These are phyloP conservation scores for Galerucella calmariensis DNA, from an alignment of 2,888 invertebrate species.

Conservation along the genomic window DNA sequence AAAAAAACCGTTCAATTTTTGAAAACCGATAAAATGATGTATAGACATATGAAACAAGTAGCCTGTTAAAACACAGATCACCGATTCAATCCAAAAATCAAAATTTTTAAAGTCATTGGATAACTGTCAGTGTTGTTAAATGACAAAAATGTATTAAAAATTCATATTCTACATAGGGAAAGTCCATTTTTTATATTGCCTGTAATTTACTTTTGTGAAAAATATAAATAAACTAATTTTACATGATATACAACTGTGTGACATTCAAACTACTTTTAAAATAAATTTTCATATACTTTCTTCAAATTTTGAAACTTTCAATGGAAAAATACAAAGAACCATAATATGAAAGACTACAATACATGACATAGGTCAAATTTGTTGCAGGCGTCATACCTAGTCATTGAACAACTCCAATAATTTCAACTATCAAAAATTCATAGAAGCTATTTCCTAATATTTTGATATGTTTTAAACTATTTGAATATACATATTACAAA, in stretches of 20 bases:
- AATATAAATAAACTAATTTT: neutral
- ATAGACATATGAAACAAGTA: conserved; percentile 3
- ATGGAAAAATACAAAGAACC: too few species aligned
- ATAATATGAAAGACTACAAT: neutral
- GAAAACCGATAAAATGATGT: neutral
- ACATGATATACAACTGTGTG: neutral
- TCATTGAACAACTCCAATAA: neutral
- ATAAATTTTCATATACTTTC: neutral
- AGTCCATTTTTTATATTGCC: too few species aligned
- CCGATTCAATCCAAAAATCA: neutral
- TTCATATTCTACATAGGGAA: neutral
- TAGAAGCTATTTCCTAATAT: neutral
- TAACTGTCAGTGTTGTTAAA: neutral
- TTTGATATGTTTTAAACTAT: neutral
- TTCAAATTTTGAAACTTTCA: neutral
- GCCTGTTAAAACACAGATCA: conserved; percentile 16
- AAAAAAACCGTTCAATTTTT: too few species aligned
- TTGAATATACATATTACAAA: too few species aligned
- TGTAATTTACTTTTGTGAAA: neutral
- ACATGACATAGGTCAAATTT: neutral
- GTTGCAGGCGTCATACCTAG: neutral
- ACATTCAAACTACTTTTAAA: neutral
- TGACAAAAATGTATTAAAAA: neutral
- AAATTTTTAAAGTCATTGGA: neutral
- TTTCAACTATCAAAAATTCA: neutral